Percentiles rank a stretch among this genome's conserved stretches.
These are phyloP conservation scores for Sclerodermus sp. DNA, from an alignment of 2,888 invertebrate genomes.

Conservation along the genomic window DNA sequence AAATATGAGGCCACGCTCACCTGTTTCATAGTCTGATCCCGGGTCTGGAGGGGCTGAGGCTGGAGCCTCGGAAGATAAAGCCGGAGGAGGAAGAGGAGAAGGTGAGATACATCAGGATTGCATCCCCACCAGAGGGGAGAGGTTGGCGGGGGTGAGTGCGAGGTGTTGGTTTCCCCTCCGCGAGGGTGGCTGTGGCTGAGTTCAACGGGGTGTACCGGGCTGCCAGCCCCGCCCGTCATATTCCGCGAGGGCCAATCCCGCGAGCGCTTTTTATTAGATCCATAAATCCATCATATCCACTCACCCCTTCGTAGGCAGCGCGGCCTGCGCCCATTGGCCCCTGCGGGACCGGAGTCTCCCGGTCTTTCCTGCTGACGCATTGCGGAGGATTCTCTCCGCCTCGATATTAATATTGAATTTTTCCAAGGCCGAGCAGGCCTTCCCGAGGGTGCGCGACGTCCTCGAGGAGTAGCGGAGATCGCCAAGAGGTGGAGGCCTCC, in stretches of 20 bases:
- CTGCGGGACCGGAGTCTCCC: slow-evolving; percentile 3
- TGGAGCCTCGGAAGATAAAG: too few relatives aligned
- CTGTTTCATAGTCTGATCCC: too few relatives aligned
- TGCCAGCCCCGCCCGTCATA: slow-evolving; percentile 57
- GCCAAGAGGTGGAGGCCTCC: slow-evolving; percentile 43
- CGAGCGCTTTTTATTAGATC: slow-evolving; percentile 67
- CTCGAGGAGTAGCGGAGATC: too few relatives aligned
- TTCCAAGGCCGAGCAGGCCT: slow-evolving; percentile 49
- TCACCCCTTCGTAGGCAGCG: slow-evolving; percentile 27
- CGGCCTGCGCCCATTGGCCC: slow-evolving; percentile 35
- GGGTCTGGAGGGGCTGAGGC: too few relatives aligned
- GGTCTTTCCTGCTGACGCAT: slow-evolving; percentile 48
- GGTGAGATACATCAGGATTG: slow-evolving; percentile 48
- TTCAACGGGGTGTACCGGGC: slow-evolving; percentile 46
- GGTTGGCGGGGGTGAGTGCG: slow-evolving; percentile 3
- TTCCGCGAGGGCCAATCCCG: slow-evolving; percentile 56
- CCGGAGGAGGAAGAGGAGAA: slow-evolving; percentile 41
- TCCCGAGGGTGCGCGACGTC: too few relatives aligned
- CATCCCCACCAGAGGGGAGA: slow-evolving; percentile 36
- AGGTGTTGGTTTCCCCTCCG: slow-evolving; percentile 1
- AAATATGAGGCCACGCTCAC: too few relatives aligned
- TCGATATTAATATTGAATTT: slow-evolving; percentile 81
- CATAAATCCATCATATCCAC: slow-evolving; percentile 79
- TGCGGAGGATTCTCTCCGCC: slow-evolving; percentile 66
- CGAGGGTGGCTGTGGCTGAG: slow-evolving; percentile 47